phyloP scores from a whole-genome alignment of 2,113 vertebrate species.

The Pelecanoides urinatrix region DNA sequence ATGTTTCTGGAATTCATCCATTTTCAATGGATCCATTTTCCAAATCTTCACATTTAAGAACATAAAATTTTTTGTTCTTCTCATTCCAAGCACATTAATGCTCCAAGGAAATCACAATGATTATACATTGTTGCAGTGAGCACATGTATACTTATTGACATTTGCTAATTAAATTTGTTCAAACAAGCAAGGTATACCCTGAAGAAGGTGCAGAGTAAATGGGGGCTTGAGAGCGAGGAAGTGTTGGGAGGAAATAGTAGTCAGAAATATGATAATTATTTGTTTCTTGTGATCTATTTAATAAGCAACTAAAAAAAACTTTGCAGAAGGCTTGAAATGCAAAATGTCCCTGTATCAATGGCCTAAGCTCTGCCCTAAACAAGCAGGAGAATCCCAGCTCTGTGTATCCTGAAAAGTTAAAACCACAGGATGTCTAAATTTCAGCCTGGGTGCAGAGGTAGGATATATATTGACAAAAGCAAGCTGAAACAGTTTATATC shows the following conservation, averaged over 20 bases:
- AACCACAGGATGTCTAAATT: neutral
- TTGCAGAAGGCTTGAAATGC: neutral
- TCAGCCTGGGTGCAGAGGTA: neutral
- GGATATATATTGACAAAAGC: neutral
- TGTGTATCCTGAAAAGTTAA: neutral
- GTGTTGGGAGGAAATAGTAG: neutral
- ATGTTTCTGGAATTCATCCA: neutral
- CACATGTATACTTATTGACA: conserved; percentile 9
- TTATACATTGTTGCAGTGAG: neutral
- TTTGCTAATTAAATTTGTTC: conserved; percentile 50
- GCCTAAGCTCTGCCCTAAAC: neutral
- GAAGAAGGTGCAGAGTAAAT: conserved; percentile 6
- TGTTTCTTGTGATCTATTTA: neutral
- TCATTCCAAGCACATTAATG: neutral
- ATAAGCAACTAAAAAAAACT: neutral
- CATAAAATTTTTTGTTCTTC: neutral
- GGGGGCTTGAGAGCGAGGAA: neutral
- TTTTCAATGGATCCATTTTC: neutral
- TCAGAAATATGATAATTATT: neutral
- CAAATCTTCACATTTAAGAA: neutral
- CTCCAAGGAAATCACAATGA: neutral
- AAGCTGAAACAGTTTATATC: neutral
- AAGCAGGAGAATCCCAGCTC: neutral
- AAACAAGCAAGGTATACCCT: neutral
- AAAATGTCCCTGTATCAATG: neutral